Evolutionary conservation across 2,797 vertebrate species (phyloP).

Genomic region (Epinephelus coioides): DNA sequence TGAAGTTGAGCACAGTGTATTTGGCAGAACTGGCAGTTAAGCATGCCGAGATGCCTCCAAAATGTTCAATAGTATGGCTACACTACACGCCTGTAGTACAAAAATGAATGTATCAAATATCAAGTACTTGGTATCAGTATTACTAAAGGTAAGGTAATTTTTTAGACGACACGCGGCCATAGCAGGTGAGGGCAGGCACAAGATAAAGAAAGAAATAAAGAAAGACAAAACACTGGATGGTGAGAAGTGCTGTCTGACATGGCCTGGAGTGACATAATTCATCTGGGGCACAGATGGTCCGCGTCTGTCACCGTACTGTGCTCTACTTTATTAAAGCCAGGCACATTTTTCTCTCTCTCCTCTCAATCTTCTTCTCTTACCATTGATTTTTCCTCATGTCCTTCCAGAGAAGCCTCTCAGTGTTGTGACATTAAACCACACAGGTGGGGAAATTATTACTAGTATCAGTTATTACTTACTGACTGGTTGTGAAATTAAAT

Average conservation of each 20-base stretch:
- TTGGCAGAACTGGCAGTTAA: no score
- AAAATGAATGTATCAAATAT: no score
- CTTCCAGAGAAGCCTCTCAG: constrained; percentile 3
- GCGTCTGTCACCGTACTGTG: constrained; percentile 34
- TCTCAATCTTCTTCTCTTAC: background rate
- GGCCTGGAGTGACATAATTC: constrained; percentile 21
- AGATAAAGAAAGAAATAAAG: background rate
- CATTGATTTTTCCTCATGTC: background rate
- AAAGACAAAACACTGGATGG: constrained; percentile 1
- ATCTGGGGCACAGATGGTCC: constrained; percentile 51
- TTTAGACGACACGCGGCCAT: no score
- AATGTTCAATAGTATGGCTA: no score
- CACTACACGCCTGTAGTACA: no score
- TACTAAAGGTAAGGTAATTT: no score
- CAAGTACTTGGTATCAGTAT: no score
- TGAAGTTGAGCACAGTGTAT: no score
- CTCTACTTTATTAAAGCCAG: constrained; percentile 34
- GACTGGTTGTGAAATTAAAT: constrained; percentile 1
- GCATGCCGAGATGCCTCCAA: no score
- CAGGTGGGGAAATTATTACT: background rate
- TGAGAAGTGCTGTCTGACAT: constrained; percentile 6
- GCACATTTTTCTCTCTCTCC: constrained; percentile 14
- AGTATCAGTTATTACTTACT: background rate
- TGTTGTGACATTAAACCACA: background rate
- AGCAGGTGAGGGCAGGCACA: background rate